These are phyloP conservation scores for Sakesphorus luctuosus DNA, from an alignment of 2,113 vertebrate species.

Conservation along the genomic window DNA sequence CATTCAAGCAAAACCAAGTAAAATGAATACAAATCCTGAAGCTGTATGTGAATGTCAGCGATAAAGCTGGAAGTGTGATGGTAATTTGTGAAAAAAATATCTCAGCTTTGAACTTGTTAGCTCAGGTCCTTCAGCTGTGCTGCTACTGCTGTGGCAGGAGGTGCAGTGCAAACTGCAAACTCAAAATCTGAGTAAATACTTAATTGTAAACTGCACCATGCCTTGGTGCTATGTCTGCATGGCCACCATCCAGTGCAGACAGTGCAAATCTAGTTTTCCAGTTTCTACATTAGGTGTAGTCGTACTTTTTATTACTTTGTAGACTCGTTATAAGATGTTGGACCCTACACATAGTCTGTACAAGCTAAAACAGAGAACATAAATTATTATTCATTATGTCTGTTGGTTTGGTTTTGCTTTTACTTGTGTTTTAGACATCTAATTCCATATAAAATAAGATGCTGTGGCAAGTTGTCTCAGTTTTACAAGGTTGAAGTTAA, in stretches of 20 bases:
- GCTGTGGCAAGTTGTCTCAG: not conserved
- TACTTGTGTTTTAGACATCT: not conserved
- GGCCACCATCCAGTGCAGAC: not conserved
- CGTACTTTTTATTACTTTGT: not conserved
- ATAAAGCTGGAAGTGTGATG: not conserved
- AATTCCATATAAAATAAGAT: not conserved
- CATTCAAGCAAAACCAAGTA: not conserved
- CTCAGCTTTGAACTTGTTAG: not conserved
- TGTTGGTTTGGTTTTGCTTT: not conserved
- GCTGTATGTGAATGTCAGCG: not conserved
- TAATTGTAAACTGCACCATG: not conserved
- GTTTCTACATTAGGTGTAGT: not conserved
- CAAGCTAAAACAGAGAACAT: not conserved
- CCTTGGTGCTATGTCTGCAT: not conserved
- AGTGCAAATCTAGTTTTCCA: not conserved
- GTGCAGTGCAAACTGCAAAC: not conserved
- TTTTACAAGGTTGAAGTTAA: not conserved
- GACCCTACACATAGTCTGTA: not conserved
- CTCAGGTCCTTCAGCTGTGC: not conserved
- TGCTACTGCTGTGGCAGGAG: not conserved
- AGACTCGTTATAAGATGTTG: not conserved
- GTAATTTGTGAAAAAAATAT: not conserved
- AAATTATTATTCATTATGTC: not conserved
- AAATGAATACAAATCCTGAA: not conserved
- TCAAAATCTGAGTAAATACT: not conserved